Evolutionary conservation across 2,113 vertebrate genomes (phyloP).

Genomic region (Corythoichthys haematopterus): DNA sequence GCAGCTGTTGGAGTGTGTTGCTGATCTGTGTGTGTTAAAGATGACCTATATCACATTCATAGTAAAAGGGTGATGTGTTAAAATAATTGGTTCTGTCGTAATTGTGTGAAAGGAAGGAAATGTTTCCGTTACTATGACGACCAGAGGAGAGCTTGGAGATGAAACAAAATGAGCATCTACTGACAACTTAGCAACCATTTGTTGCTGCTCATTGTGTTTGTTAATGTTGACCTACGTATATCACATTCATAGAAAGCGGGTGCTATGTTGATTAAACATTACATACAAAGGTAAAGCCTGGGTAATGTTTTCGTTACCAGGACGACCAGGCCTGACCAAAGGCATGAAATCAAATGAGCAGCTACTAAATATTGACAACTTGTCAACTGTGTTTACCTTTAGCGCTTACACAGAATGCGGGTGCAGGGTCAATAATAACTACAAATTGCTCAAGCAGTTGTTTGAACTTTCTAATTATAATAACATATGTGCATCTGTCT

Average conservation of each 20-base stretch:
- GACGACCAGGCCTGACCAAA: not conserved
- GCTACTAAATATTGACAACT: not conserved
- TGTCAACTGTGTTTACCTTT: not conserved
- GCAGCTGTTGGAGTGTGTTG: too few relatives aligned
- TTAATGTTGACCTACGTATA: too few relatives aligned
- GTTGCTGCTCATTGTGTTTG: too few relatives aligned
- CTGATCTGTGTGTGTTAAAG: too few relatives aligned
- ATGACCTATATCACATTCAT: too few relatives aligned
- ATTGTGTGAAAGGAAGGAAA: not conserved
- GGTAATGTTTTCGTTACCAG: not conserved
- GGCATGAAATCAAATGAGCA: not conserved
- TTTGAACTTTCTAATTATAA: not conserved
- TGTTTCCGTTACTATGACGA: not conserved
- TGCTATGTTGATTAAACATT: too few relatives aligned
- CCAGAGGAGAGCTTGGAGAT: not conserved
- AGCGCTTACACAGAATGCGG: not conserved
- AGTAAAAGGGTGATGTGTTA: not conserved
- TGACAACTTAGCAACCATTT: not conserved
- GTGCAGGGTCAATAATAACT: not conserved
- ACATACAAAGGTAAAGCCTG: not conserved
- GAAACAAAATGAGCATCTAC: not conserved
- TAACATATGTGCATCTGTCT: not conserved
- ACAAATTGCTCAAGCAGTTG: not conserved
- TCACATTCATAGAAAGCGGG: too few relatives aligned
- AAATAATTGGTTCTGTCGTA: not conserved